Conservation (phyloP, 2,113 vertebrate genomes). For the Menura novaehollandiae region DNA sequence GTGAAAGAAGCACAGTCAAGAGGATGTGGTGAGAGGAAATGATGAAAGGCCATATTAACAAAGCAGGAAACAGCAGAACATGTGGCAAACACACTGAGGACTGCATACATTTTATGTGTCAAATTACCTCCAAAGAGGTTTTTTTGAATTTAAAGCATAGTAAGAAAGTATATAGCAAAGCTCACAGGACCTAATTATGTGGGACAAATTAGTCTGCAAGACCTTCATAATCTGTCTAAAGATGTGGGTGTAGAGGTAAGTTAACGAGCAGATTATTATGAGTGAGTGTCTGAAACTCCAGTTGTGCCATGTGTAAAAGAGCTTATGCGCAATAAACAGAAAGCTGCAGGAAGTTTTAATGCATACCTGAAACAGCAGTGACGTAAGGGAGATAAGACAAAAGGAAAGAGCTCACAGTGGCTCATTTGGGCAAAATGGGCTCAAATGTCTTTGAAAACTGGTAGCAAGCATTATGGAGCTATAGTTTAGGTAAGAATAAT, state of each 20-base stretch:
- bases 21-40: constrained; percentile 50
- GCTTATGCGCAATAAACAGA: constrained; percentile 13
- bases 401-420: not conserved
- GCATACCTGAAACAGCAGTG: not conserved
- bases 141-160: constrained; percentile 30
- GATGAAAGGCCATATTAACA: constrained; percentile 42
- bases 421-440: not conserved
- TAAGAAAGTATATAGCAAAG: constrained; percentile 32
- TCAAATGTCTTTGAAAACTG: not conserved
- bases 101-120: constrained; percentile 13
- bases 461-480: not conserved
- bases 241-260: not conserved
- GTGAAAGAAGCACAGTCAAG: not conserved
- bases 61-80: constrained; percentile 55
- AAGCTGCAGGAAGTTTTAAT: not conserved
- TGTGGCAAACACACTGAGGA: constrained; percentile 43
- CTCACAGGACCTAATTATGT: constrained; percentile 59
- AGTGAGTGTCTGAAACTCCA: constrained; percentile 17
- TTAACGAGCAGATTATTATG: constrained; percentile 22
- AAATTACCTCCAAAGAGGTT: constrained; percentile 25
- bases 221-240: constrained; percentile 52
- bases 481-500: not conserved
- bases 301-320: not conserved
- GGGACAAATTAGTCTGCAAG: constrained; percentile 53
- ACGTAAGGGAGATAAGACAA: not conserved